Conservation (phyloP, 2,888 invertebrate genomes). For the Eugnorisma glareosa region DNA sequence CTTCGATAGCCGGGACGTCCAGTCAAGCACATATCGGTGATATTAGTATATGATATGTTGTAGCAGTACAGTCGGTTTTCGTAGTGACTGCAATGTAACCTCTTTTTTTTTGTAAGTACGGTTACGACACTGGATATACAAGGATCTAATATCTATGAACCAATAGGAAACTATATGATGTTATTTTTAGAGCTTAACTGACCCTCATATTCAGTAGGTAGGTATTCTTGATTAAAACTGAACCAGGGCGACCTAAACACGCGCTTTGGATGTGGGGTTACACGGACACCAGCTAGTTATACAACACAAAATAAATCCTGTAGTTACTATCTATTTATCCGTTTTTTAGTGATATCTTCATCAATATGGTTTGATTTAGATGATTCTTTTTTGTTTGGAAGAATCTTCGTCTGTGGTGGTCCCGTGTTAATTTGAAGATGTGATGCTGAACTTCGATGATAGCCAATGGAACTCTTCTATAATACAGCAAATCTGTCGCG, state of each 20-base stretch:
- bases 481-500: not conserved
- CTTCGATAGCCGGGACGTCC: not conserved
- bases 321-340: not conserved
- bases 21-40: not conserved
- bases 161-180: not conserved
- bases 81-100: not conserved
- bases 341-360: not conserved
- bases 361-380: not conserved
- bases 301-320: not conserved
- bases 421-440: not conserved
- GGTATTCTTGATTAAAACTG: not conserved
- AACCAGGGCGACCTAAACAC: not conserved
- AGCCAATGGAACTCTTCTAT: not conserved
- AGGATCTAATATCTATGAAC: not conserved
- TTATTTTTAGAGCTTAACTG: not conserved
- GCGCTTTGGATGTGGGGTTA: too few species aligned
- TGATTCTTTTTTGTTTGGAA: not conserved
- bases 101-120: too few species aligned
- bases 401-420: not conserved
- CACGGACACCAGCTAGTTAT: too few species aligned
- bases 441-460: not conserved
- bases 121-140: not conserved
- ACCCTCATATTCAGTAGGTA: not conserved
- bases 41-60: not conserved
- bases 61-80: constrained; percentile 1